Evolutionary conservation across 2,797 vertebrate species (phyloP).

Genomic region (Triplophysa bombifrons): DNA sequence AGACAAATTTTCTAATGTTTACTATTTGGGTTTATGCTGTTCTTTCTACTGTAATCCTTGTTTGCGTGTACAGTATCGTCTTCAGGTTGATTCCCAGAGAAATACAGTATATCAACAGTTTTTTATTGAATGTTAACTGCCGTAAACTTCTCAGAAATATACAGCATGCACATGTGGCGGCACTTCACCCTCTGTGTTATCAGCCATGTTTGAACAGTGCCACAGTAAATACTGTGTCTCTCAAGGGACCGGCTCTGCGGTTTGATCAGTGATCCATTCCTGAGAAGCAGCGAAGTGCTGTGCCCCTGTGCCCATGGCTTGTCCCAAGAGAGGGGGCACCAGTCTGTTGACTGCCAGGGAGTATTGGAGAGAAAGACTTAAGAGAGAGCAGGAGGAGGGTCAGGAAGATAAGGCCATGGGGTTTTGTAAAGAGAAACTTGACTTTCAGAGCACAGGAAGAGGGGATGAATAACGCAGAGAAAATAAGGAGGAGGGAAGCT

Average conservation of each 20-base stretch:
- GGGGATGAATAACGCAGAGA: constrained; percentile 80
- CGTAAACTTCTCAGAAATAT: neutral
- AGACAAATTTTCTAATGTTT: neutral
- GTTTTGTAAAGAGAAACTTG: constrained; percentile 86
- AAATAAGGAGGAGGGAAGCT: constrained; percentile 76
- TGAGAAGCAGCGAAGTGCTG: constrained; percentile 39
- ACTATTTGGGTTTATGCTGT: neutral
- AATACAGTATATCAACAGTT: neutral
- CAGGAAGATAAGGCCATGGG: constrained; percentile 82
- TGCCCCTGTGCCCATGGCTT: constrained; percentile 55
- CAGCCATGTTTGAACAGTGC: constrained; percentile 75
- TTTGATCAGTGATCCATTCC: constrained; percentile 61
- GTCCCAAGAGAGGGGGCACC: constrained; percentile 53
- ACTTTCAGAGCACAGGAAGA: constrained; percentile 89
- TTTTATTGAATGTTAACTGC: neutral
- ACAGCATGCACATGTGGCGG: constrained; percentile 43
- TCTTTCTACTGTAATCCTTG: neutral
- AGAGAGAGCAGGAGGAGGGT: constrained; percentile 78
- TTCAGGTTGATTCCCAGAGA: constrained; percentile 1
- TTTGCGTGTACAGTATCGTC: neutral
- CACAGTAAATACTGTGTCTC: constrained; percentile 69
- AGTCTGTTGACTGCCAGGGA: constrained; percentile 41
- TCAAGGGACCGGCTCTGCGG: constrained; percentile 48
- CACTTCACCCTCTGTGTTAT: constrained; percentile 66
- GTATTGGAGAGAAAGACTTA: constrained; percentile 41